Conservation (phyloP, 2,797 vertebrate genomes). For the Dendrocincla fuliginosa region DNA sequence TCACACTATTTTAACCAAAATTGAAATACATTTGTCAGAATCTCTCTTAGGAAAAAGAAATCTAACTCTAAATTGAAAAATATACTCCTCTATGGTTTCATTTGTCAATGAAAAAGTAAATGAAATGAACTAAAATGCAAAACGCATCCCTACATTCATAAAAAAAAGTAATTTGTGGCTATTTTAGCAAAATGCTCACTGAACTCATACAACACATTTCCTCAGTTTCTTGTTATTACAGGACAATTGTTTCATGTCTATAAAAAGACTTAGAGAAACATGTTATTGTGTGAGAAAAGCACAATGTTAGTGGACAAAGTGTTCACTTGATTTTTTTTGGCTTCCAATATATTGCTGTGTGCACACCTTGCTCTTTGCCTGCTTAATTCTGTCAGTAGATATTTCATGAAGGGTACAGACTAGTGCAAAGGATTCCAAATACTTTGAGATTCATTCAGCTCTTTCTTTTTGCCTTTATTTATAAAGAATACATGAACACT, state of each 20-base stretch:
- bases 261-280: background rate
- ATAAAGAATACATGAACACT: background rate
- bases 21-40: background rate
- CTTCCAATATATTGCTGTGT: background rate
- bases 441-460: background rate
- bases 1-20: background rate
- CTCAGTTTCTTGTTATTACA: background rate
- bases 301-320: background rate
- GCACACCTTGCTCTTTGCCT: background rate
- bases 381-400: background rate
- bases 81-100: background rate
- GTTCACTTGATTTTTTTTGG: background rate
- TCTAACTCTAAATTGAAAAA: background rate
- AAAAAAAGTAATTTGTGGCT: background rate
- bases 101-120: background rate
- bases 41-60: background rate
- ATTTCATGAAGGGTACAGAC: background rate
- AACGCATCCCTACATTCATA: background rate
- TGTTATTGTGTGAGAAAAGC: background rate
- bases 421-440: background rate
- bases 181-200: slow-evolving; percentile 1
- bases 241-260: background rate
- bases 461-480: background rate
- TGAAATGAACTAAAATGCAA: background rate
- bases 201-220: background rate